Conservation (phyloP, 53 echinoderm and acorn worm genomes). For the Hippasteria phrygiana region DNA sequence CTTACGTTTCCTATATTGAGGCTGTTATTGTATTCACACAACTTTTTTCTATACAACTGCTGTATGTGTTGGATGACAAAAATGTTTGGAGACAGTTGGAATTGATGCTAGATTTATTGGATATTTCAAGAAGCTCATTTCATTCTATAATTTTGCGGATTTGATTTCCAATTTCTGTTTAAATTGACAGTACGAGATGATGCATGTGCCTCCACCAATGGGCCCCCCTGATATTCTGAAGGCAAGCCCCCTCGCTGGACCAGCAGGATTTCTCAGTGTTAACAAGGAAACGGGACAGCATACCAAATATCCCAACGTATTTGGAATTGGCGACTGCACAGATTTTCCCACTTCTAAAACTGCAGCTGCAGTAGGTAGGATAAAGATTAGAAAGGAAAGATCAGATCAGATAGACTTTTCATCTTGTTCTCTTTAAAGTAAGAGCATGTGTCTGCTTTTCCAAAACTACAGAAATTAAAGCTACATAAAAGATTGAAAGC, state of each 20-base stretch:
- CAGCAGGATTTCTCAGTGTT: constrained; percentile 78
- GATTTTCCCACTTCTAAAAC: constrained; percentile 93
- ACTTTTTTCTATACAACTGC: too few relatives aligned
- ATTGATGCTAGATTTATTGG: too few relatives aligned
- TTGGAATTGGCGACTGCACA: constrained; percentile 95
- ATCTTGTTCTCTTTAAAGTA: too few relatives aligned
- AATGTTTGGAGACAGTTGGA: too few relatives aligned
- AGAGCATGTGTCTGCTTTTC: too few relatives aligned
- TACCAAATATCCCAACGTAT: constrained; percentile 89
- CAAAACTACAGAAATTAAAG: too few relatives aligned
- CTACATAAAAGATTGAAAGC: too few relatives aligned
- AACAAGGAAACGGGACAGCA: constrained; percentile 92
- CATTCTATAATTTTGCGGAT: background rate
- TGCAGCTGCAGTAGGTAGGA: constrained; percentile 91
- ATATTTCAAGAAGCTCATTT: too few relatives aligned
- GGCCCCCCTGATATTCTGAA: constrained; percentile 84
- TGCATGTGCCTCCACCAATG: constrained; percentile 94
- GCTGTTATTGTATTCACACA: background rate
- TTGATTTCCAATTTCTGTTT: background rate
- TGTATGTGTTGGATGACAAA: too few relatives aligned
- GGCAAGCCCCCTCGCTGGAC: constrained; percentile 80
- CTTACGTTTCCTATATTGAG: too few relatives aligned
- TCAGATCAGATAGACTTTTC: too few relatives aligned
- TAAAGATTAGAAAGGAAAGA: too few relatives aligned
- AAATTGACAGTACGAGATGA: constrained; percentile 83